Evolutionary conservation across 2,888 invertebrate species (phyloP), one percentile per base, ranked within the genome.

Genomic region (Diplolepis rosae): DNA sequence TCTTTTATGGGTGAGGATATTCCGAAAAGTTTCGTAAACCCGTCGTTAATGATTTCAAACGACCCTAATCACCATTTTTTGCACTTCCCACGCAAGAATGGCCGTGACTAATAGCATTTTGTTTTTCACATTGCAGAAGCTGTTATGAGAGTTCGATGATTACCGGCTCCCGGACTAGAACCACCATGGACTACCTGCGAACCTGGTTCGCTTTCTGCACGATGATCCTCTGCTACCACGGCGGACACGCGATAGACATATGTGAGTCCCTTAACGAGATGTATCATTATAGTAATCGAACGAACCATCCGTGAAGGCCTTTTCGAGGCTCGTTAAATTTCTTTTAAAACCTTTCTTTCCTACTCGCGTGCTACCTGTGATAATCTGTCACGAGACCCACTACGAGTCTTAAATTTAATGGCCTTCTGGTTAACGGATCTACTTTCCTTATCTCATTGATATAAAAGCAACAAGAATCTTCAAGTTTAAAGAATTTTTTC

Each of bases 71-170:
- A 67, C 77, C 70, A 65, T 39, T 39, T 65, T 61, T 11, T 35
- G 0, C 28, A 22, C 13, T 66, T 35, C 18, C 39, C 18, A 32
- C 18, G 24, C 24, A 61, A 61, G 22, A 61, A 39, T 39, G 35
- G 22, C 39, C 35, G 51, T 72, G 71, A 72, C 72, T 77, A 75
- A 74, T 72, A 35, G 45, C 24, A 27, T 75, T 45, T 76, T 76
- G 71, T 78, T 76, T 50, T 78, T 76, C 78, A 69, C 68, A 66
- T 78, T 83, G 68, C 84, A 85, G 86, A 79, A 77, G 80, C 86
- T 84, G 88, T 87, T 84, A 88, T 88, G 86, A 85, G 83, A 83
- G 83, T 83, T 83, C 87, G 87, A 88, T 88, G 88, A 88, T 88
- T 84, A 81, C 79, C 74, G 80, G 80, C 82, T 79, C 82, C 80